Base-by-base conservation (phyloP, 30 jellyfish, hydroid and myxozoan species). In the Hydractinia echinata region DNA sequence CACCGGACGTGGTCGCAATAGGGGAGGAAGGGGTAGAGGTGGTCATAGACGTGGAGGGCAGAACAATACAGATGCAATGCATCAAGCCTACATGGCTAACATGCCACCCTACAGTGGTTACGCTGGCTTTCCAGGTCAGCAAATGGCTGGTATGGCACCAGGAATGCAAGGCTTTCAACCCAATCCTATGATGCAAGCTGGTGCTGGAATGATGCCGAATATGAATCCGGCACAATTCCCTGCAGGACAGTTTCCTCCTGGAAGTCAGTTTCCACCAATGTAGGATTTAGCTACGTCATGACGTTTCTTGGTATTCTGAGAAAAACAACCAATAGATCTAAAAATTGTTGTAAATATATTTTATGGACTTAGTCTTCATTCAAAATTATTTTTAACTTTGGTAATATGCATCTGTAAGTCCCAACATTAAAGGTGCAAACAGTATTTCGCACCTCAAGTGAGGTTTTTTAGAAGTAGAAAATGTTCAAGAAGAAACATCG, bases 141-240 rank as follows among this genome's bases (percentile, higher is more conserved):
- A 85, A 89, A 84, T 87, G 91, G 90, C 96, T n/a, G 94, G 84
- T 72, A 87, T 92, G 96, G 78, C 80, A 11, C 98, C 95, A 60
- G 95, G 94, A 44, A 87, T 87, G 96, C 96, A 87, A 72, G 88
- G 90, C 15, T 84, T 79, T 73, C 97, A 83, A 50, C 88, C 85
- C 60, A 94, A 94, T 74, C 96, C 99, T n/a, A 94, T 94, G 99
- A 87, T 94, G 96, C 96, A 87, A 54, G 95, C 89, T 30, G 95
- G 96, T 39, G 96, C 87, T 86, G 86, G 84, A 72, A 94, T 94
- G 99, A 94, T 88, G 96, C 96, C 96, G 16, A 94, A 76, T 73
- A 81, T 85, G 94, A 86, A 87, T 13, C 95, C 96, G 14, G 94
- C 91, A 7, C 97, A 91, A 79, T 86, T 84, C 61, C 96, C 96